Conservation (phyloP, 1,140 invertebrate species). For the Stegodyphus mimosarum region DNA sequence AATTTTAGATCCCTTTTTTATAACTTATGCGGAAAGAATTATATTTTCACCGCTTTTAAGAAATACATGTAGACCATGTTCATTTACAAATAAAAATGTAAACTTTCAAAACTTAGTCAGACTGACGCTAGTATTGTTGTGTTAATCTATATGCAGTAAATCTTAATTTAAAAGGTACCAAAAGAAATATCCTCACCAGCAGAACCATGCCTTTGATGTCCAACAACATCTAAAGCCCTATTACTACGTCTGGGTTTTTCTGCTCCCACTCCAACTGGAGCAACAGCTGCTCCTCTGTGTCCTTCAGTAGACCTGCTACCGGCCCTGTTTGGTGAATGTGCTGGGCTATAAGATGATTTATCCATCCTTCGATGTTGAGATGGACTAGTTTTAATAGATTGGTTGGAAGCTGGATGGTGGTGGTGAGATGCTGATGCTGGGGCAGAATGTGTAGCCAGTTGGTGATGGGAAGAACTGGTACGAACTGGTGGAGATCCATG, state of each 20-base stretch:
- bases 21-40: too few relatives aligned
- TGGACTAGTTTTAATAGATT: conserved; percentile 54
- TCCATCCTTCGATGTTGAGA: conserved; percentile 44
- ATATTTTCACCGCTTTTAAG: too few relatives aligned
- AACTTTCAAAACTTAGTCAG: too few relatives aligned
- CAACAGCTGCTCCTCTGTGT: neutral
- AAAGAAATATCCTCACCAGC: conserved; percentile 22
- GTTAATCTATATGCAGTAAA: neutral
- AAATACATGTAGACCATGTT: too few relatives aligned
- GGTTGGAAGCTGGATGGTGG: conserved; percentile 26
- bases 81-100: too few relatives aligned
- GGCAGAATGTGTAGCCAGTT: conserved; percentile 33
- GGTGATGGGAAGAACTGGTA: conserved; percentile 57
- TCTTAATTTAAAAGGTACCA: neutral
- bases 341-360: conserved; percentile 47
- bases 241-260: conserved; percentile 48
- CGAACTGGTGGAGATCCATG: conserved; percentile 51
- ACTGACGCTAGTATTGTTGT: neutral
- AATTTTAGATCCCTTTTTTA: too few relatives aligned
- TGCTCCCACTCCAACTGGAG: conserved; percentile 11
- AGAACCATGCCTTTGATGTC: conserved; percentile 52
- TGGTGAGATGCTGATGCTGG: conserved; percentile 20
- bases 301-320: conserved; percentile 7
- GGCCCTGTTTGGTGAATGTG: conserved; percentile 47
- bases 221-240: conserved; percentile 43